phyloP scores from a whole-genome alignment of 1,140 invertebrate species.

The Eupristina koningsbergeri region DNA sequence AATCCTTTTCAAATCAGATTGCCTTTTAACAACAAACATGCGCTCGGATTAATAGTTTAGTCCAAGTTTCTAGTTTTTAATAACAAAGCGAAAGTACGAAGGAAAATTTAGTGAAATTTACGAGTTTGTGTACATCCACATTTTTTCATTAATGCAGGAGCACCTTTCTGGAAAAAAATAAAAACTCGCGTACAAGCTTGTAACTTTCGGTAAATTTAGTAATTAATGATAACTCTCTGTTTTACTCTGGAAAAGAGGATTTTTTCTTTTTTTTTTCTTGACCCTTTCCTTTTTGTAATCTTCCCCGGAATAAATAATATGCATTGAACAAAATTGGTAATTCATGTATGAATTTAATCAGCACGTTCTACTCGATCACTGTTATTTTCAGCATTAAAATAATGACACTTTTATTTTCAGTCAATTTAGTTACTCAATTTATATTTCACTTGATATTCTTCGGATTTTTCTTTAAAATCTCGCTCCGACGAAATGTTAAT shows the following conservation, averaged over 20 bases:
- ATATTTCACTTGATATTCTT: not conserved
- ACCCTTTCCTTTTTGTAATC: not conserved
- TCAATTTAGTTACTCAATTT: too few relatives aligned
- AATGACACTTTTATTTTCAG: not conserved
- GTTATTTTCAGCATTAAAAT: not conserved
- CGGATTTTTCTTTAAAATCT: not conserved
- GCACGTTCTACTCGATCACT: not conserved
- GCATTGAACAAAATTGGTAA: not conserved
- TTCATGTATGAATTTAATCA: not conserved
- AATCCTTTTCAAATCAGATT: not conserved
- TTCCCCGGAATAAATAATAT: not conserved
- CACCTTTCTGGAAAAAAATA: too few relatives aligned
- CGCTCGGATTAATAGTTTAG: not conserved
- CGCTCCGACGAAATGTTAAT: not conserved
- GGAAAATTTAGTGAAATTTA: not conserved
- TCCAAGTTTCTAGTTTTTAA: not conserved
- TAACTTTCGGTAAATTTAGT: conserved; percentile 3
- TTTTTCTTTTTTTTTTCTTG: not conserved
- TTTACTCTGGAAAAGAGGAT: not conserved
- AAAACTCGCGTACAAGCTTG: not conserved
- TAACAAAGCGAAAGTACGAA: not conserved
- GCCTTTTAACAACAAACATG: not conserved
- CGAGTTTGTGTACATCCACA: not conserved
- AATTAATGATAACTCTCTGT: not conserved
- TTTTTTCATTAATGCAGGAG: not conserved